Base-by-base conservation (phyloP, 2,113 vertebrate species). In the Cephalopholis sonnerati region DNA sequence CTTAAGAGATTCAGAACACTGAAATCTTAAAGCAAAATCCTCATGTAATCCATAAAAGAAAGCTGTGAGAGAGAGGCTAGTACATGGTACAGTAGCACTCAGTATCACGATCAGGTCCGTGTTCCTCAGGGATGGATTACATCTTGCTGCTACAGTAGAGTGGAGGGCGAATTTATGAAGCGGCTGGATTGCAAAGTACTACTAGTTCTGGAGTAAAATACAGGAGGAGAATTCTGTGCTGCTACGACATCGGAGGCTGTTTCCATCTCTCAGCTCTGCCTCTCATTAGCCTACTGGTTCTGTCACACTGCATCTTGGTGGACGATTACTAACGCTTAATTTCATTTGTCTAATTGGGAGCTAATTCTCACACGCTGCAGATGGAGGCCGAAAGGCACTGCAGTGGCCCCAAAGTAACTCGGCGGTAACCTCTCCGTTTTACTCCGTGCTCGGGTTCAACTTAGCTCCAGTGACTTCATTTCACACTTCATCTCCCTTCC, bases 391-490 rank as follows among this genome's bases (percentile, higher is more conserved):
- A 61, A 18, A 84, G 74, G 63, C 70, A 46, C 27, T 15, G 69
- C 61, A 22, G 74, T 0, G 62, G 61, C 75, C 74, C 85, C 36
- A 2, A 74, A 59, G 66, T 77, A 67, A 68, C 81, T 58, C 68
- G 4, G 58, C 2, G 29, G 41, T 44, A 76, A 79, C 81, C 73
- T 69, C 62, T 25, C 25, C 3, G 7, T 71, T 83, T 85, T 55
- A 65, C 76, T 61, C 64, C 11, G 13, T 50, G 80, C 63, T 82
- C 44, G 27, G 72, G 63, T 87, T 87, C 72, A 75, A 80, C 83
- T 78, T 20, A 51, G 84, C 89, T 87, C 75, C 74, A 68, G 72
- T 81, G 87, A 88, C 86, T 90, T 89, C 36, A 86, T 93, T 92
- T 89, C 82, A 92, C 83, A 87, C 81, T 82, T 85, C 87, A 81